A percentile compares a stretch with the other conserved stretches of the same genome.
phyloP scores from a whole-genome alignment of 2,797 vertebrate genomes.

The Peromyscus aztecus region DNA sequence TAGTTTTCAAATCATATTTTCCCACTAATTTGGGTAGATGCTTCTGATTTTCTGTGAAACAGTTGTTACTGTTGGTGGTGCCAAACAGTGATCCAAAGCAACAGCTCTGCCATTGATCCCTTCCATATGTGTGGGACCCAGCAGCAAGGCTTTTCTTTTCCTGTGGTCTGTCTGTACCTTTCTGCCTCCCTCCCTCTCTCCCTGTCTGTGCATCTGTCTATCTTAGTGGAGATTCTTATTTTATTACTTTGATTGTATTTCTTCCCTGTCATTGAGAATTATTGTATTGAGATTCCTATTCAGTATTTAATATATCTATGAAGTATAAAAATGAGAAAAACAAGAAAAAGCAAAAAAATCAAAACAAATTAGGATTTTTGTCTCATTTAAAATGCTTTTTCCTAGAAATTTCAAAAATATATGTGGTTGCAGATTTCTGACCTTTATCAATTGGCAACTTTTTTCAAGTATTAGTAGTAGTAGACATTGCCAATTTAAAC shows the following conservation, averaged over 20 bases:
- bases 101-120: neutral
- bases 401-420: conserved; percentile 26
- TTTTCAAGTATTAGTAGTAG: conserved; percentile 23
- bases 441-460: neutral
- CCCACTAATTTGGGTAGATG: neutral
- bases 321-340: conserved; percentile 31
- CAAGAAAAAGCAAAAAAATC: neutral
- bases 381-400: conserved; percentile 54
- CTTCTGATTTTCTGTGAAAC: conserved; percentile 19
- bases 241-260: conserved; percentile 18
- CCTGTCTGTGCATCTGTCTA: neutral
- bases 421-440: neutral
- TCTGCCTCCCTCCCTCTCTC: neutral
- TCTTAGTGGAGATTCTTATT: conserved; percentile 1
- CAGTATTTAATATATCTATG: conserved; percentile 43
- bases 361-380: conserved; percentile 23
- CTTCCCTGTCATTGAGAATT: conserved; percentile 22
- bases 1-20: conserved; percentile 24
- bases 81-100: neutral
- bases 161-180: neutral
- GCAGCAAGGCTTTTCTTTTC: neutral
- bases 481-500: conserved; percentile 37
- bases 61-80: neutral
- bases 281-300: conserved; percentile 54
- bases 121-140: neutral